phyloP scores from a whole-genome alignment of 1,140 invertebrate species.

The Amphibalanus amphitrite region DNA sequence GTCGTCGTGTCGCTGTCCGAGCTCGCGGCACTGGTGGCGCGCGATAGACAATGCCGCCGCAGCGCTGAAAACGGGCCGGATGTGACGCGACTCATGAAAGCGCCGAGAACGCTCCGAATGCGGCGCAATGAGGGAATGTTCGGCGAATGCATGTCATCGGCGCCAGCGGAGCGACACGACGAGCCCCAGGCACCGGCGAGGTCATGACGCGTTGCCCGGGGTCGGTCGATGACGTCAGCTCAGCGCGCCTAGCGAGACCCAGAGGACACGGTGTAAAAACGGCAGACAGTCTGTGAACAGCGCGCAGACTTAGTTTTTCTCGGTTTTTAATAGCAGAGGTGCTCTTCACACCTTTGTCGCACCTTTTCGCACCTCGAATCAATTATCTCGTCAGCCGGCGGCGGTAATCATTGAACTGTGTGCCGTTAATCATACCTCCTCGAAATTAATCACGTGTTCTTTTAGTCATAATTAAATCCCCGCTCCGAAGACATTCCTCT shows the following conservation, averaged over 20 bases:
- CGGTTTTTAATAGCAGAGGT: not conserved
- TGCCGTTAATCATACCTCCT: not conserved
- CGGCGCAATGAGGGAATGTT: not conserved
- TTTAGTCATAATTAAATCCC: slow-evolving; percentile 1
- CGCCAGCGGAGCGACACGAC: too few relatives aligned
- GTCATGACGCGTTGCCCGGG: not conserved
- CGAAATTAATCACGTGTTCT: not conserved
- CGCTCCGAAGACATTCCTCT: not conserved
- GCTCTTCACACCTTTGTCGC: not conserved
- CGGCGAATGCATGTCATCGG: not conserved
- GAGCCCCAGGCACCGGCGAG: not conserved
- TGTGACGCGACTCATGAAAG: not conserved
- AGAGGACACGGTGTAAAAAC: not conserved
- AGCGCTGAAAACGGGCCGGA: not conserved
- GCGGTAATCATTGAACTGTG: not conserved
- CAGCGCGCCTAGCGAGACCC: too few relatives aligned
- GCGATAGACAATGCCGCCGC: not conserved
- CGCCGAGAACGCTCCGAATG: not conserved
- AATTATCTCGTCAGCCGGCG: not conserved
- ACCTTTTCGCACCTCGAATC: not conserved
- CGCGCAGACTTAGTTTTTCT: not conserved
- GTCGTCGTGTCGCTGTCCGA: too few relatives aligned
- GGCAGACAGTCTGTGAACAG: not conserved
- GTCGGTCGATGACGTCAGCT: too few relatives aligned
- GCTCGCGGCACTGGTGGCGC: too few relatives aligned